Evolutionary conservation across 2,113 vertebrate species (phyloP), one percentile per base, ranked within the genome.

Genomic region (Hypocryptadius cinnamomeus): DNA sequence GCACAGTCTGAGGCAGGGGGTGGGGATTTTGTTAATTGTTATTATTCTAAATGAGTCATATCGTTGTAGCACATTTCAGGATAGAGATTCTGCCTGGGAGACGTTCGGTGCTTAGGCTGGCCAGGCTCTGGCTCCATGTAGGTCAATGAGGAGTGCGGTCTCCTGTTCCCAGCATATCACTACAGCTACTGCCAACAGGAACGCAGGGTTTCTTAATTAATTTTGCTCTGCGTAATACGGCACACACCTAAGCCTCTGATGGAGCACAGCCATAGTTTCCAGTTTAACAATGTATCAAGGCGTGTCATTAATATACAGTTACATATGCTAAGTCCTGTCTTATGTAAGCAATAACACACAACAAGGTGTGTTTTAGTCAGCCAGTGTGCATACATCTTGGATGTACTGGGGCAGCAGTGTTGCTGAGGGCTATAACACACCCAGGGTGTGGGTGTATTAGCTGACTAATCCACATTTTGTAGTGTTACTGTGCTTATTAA

Each of bases 371-470:
- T 69, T 87, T 92, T 65, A 70, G 59, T 73, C 74, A 82, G 84
- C 50, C 37, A 10, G 35, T 7, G 8, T 17, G 57, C 51, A 33
- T 57, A 8, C 54, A 22, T 21, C 53, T 61, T 31, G 66, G 77
- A n/a, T 63, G 74, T 83, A 50, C 70, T 70, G 74, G 87, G 68
- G 39, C 87, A 83, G 79, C 82, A 31, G 64, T 18, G 40, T 73
- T 80, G 89, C 96, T 76, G 50, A 91, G 74, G 91, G 93, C 89
- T 87, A 69, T 18, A 80, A 83, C 94, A 96, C 94, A 64, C 94
- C 94, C 94, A 91, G 85, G 79, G 95, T 9, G 89, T 92, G 94
- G 89, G 74, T 44, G 31, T 59, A n/a, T 73, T 82, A 82, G 82
- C 85, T 94, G 93, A 94, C 85, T 93, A 83, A 95, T 35, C 54